Percentiles rank a stretch among this genome's conserved stretches.
phyloP scores from a whole-genome alignment of 2,113 vertebrate species.

The Myrmecobius fasciatus region DNA sequence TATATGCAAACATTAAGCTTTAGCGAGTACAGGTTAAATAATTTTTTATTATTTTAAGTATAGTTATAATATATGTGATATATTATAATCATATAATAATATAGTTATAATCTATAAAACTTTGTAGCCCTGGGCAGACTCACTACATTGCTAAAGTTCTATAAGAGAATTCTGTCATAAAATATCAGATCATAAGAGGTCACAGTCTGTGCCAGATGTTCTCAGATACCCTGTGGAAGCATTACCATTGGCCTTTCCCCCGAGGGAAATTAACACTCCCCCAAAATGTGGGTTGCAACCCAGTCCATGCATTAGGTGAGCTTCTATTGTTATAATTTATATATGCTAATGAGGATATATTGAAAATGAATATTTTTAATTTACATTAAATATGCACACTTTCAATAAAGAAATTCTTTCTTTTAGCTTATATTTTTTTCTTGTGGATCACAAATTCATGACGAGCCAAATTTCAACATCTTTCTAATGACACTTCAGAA shows the following conservation, averaged over 20 bases:
- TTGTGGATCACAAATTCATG: constrained; percentile 7
- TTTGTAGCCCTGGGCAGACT: too few relatives aligned
- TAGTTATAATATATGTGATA: too few relatives aligned
- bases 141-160: neutral
- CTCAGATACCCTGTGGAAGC: too few relatives aligned
- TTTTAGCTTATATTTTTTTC: constrained; percentile 20
- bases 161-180: neutral
- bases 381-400: constrained; percentile 3
- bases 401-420: neutral
- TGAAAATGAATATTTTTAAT: constrained; percentile 14
- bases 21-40: neutral
- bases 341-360: neutral
- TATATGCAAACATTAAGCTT: neutral
- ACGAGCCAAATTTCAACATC: constrained; percentile 12
- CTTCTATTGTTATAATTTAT: neutral
- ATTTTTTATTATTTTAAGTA: too few relatives aligned
- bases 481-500: constrained; percentile 16
- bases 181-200: neutral
- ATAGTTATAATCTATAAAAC: neutral
- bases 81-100: too few relatives aligned
- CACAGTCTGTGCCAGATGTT: too few relatives aligned
- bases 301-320: too few relatives aligned
- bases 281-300: too few relatives aligned
- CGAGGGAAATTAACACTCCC: too few relatives aligned
- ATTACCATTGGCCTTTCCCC: too few relatives aligned